Percentiles rank a stretch among this genome's conserved stretches.
Evolutionary conservation across 2,113 vertebrate genomes (phyloP).

Genomic region (Synodontis membranacea): DNA sequence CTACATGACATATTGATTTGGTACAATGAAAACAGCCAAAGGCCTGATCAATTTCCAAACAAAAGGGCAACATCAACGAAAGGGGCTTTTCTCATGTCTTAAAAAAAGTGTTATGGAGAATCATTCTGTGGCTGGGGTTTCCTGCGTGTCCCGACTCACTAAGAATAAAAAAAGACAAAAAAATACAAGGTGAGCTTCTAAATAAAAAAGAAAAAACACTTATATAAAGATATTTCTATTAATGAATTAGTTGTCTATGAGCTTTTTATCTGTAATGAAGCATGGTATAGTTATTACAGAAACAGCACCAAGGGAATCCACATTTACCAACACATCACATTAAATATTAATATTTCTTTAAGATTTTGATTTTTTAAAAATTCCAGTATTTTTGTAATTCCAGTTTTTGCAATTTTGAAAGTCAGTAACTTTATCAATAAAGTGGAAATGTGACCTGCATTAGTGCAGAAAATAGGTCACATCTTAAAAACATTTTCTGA

Average conservation of each 20-base stretch:
- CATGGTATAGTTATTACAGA: not conserved
- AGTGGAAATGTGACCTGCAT: not conserved
- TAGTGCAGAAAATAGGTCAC: not conserved
- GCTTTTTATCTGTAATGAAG: not conserved
- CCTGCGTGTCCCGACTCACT: conserved; percentile 73
- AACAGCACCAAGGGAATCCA: not conserved
- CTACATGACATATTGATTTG: conserved; percentile 26
- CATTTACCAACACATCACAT: not conserved
- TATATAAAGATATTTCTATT: not conserved
- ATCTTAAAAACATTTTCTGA: not conserved
- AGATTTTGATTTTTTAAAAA: not conserved
- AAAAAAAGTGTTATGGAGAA: conserved; percentile 15
- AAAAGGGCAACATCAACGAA: conserved; percentile 3
- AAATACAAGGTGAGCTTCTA: not conserved
- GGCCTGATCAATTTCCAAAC: conserved; percentile 31
- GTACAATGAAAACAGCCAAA: conserved; percentile 34
- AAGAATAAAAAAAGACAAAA: conserved; percentile 29
- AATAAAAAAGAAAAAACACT: not conserved
- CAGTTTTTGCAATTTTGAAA: not conserved
- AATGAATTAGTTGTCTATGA: not conserved
- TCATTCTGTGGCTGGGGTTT: conserved; percentile 71
- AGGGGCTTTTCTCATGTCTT: not conserved
- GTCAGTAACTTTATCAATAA: not conserved
- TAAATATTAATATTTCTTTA: not conserved
- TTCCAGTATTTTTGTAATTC: no score